Percentiles rank a stretch among this genome's conserved stretches.
Evolutionary conservation across 2,113 vertebrate species (phyloP).

Genomic region (Clarias batrachus): DNA sequence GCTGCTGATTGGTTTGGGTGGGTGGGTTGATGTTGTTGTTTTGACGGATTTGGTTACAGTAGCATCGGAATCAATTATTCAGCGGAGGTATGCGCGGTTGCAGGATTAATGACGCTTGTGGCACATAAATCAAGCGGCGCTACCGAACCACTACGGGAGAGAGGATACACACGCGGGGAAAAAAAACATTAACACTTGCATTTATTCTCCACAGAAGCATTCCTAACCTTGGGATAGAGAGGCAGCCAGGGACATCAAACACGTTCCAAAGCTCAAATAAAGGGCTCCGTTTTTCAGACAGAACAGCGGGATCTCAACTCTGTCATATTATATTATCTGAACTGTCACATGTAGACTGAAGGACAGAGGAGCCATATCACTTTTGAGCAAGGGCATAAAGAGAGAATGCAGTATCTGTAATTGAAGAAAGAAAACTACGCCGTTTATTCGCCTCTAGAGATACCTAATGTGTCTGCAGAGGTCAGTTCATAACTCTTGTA

Average conservation of each 20-base stretch:
- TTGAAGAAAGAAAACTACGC: constrained; percentile 69
- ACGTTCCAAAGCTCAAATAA: constrained; percentile 64
- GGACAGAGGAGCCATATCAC: constrained; percentile 66
- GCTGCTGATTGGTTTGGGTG: constrained; percentile 51
- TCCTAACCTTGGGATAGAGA: constrained; percentile 70
- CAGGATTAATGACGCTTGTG: constrained; percentile 75
- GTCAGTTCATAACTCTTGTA: constrained; percentile 42
- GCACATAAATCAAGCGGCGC: constrained; percentile 73
- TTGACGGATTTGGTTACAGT: constrained; percentile 79
- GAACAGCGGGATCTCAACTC: constrained; percentile 47
- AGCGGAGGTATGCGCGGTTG: constrained; percentile 70
- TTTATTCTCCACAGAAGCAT: constrained; percentile 62
- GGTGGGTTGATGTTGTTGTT: constrained; percentile 67
- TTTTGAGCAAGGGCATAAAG: constrained; percentile 63
- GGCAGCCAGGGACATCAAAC: constrained; percentile 55
- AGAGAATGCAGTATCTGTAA: constrained; percentile 68
- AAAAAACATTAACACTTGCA: constrained; percentile 58
- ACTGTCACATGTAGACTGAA: constrained; percentile 66
- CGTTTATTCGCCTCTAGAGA: constrained; percentile 39
- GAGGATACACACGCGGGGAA: constrained; percentile 62
- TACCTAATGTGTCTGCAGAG: constrained; percentile 36
- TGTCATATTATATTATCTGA: constrained; percentile 69
- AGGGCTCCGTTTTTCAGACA: constrained; percentile 56
- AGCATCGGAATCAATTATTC: constrained; percentile 78
- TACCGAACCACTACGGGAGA: constrained; percentile 64